Evolutionary conservation across 2,113 vertebrate species (phyloP).

Genomic region (Oryzias melastigma): DNA sequence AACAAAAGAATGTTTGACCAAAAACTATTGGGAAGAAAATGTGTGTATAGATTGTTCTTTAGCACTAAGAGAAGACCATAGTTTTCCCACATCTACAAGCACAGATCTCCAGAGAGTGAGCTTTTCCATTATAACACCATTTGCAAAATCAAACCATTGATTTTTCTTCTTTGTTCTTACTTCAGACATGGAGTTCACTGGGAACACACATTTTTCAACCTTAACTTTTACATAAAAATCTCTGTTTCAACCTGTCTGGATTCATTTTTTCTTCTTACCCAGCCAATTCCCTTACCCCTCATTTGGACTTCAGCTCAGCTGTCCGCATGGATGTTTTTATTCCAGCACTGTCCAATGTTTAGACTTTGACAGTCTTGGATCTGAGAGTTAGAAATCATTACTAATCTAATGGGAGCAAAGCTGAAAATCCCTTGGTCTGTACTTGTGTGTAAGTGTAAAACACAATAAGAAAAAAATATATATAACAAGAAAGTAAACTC

Average conservation of each 20-base stretch:
- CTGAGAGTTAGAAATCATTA: slow-evolving; percentile 53
- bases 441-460: neutral
- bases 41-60: no score
- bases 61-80: no score
- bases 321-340: slow-evolving; percentile 22
- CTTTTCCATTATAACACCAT: no score
- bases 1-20: no score
- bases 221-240: neutral
- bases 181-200: neutral
- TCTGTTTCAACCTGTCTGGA: neutral
- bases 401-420: slow-evolving; percentile 42
- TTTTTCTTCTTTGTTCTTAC: neutral
- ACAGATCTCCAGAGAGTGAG: no score
- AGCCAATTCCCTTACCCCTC: slow-evolving; percentile 11
- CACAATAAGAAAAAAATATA: neutral
- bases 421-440: slow-evolving; percentile 9
- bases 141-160: neutral
- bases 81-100: no score
- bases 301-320: slow-evolving; percentile 29
- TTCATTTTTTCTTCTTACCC: slow-evolving; percentile 7
- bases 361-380: slow-evolving; percentile 26
- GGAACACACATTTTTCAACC: neutral
- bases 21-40: no score
- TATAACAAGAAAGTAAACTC: neutral
- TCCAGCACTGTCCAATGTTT: slow-evolving; percentile 14